These are phyloP conservation scores for Drosophila emarginata DNA, from an alignment of 2,888 invertebrate species.

Conservation along the genomic window DNA sequence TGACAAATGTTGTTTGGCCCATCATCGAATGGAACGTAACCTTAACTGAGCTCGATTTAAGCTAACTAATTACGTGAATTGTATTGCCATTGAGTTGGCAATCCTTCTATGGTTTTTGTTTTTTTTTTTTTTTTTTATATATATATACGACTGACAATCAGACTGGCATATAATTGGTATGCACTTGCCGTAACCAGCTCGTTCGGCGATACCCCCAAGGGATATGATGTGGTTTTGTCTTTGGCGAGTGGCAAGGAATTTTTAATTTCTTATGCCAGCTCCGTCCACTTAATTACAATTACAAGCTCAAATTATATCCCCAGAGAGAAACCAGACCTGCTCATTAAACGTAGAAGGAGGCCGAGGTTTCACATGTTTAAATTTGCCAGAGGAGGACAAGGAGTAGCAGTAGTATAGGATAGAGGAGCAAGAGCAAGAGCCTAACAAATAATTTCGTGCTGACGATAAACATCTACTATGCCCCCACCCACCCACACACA, in stretches of 20 bases:
- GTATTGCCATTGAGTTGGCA: conserved; percentile 18
- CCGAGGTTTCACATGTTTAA: conserved; percentile 4
- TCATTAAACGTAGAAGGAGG: conserved; percentile 24
- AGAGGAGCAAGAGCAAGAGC: conserved; percentile 12
- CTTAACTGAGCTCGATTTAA: not conserved
- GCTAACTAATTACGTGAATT: conserved; percentile 8
- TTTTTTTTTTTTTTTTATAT: too few species aligned
- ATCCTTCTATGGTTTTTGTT: conserved; percentile 36
- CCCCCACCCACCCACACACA: conserved; percentile 21
- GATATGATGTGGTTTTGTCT: conserved; percentile 25
- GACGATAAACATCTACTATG: conserved; percentile 47
- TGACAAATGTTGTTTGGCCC: conserved; percentile 35
- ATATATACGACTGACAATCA: conserved; percentile 31
- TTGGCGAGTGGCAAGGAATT: conserved; percentile 36
- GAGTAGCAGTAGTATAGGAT: not conserved
- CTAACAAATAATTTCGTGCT: conserved; percentile 58
- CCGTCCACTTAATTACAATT: conserved; percentile 47
- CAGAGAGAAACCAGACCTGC: conserved; percentile 33
- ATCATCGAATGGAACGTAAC: not conserved
- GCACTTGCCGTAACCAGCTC: conserved; percentile 42
- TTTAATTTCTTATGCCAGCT: conserved; percentile 39
- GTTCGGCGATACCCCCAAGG: conserved; percentile 41
- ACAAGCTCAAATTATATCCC: conserved; percentile 41
- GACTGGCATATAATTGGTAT: conserved; percentile 49
- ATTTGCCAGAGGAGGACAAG: not conserved